Evolutionary conservation across 2,888 invertebrate species (phyloP).

Genomic region (Eupithecia subumbrata): DNA sequence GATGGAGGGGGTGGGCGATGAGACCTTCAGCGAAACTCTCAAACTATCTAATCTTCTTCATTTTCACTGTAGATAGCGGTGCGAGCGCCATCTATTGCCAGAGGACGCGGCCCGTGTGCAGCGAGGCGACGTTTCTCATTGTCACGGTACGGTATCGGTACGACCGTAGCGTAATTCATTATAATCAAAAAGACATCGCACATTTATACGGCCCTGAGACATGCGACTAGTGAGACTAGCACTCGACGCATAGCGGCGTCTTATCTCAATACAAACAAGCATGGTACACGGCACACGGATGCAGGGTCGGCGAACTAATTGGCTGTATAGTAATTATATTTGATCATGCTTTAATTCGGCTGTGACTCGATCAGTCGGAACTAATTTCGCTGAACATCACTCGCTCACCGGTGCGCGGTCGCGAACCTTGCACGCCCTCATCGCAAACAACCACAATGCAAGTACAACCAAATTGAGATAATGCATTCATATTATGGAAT

Average conservation of each 20-base stretch:
- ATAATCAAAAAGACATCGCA: constrained; percentile 83
- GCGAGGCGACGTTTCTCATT: constrained; percentile 52
- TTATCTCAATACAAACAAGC: constrained; percentile 62
- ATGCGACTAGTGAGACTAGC: constrained; percentile 71
- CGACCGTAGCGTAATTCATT: constrained; percentile 71
- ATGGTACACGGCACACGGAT: constrained; percentile 76
- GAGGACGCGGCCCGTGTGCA: constrained; percentile 50
- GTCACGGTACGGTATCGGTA: constrained; percentile 48
- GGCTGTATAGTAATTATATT: constrained; percentile 59
- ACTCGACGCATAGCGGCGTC: constrained; percentile 57
- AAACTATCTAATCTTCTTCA: constrained; percentile 70
- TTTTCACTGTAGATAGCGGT: constrained; percentile 79
- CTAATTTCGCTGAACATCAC: constrained; percentile 80
- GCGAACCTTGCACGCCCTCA: constrained; percentile 60
- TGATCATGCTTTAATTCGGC: constrained; percentile 69
- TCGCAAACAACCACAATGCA: constrained; percentile 70
- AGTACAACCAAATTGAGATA: constrained; percentile 80
- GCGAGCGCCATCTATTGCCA: constrained; percentile 61
- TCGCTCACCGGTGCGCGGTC: constrained; percentile 68
- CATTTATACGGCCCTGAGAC: constrained; percentile 73
- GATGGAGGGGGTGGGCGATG: constrained; percentile 64
- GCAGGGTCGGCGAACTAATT: constrained; percentile 72
- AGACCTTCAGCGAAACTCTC: constrained; percentile 83
- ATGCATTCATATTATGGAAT: constrained; percentile 4
- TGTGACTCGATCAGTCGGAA: constrained; percentile 56